These are phyloP conservation scores for Rhinogobius similis DNA, from an alignment of 2,113 vertebrate genomes.

Conservation along the genomic window DNA sequence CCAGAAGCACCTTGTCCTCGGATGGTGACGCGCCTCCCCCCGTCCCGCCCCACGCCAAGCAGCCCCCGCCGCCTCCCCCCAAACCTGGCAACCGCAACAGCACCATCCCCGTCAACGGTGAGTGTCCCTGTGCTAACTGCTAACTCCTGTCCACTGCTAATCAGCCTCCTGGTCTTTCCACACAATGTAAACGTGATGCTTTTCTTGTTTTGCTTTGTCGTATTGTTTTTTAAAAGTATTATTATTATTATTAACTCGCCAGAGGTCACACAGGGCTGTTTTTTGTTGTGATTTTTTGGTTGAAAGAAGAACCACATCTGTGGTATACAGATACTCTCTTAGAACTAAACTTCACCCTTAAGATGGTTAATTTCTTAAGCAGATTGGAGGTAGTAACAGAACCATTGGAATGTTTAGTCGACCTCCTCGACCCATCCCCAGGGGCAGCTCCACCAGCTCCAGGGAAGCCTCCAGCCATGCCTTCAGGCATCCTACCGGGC, in stretches of 20 bases:
- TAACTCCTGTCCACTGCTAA: neutral
- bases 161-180: neutral
- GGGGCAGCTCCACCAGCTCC: constrained; percentile 76
- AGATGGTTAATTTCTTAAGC: constrained; percentile 66
- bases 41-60: constrained; percentile 77
- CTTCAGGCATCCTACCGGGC: constrained; percentile 86
- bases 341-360: constrained; percentile 39
- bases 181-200: neutral
- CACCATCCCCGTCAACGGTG: constrained; percentile 84
- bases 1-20: constrained; percentile 48
- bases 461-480: constrained; percentile 89
- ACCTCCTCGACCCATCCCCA: constrained; percentile 81
- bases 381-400: constrained; percentile 50
- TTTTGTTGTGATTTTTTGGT: too few species aligned
- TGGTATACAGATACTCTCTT: constrained; percentile 56
- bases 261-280: too few species aligned
- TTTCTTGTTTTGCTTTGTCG: neutral
- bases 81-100: constrained; percentile 92
- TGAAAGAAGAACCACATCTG: too few species aligned
- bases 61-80: constrained; percentile 89
- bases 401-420: constrained; percentile 65
- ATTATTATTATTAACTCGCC: neutral
- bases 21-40: constrained; percentile 36
- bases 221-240: too few species aligned
- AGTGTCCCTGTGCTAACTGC: constrained; percentile 68